These are phyloP conservation scores for Calephelis virginiensis DNA, from an alignment of 1,140 invertebrate species.

Conservation along the genomic window DNA sequence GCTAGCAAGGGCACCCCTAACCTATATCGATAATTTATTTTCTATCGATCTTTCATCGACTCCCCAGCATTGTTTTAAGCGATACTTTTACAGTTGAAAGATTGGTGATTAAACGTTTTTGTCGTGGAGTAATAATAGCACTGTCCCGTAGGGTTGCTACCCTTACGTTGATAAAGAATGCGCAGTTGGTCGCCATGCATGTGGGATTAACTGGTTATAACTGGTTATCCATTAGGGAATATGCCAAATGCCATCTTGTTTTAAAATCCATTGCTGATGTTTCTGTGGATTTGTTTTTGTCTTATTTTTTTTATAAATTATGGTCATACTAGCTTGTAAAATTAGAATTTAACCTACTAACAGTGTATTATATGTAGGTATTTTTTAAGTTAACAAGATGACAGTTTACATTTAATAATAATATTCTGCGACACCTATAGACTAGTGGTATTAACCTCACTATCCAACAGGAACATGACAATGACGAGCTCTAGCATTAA, in stretches of 20 bases:
- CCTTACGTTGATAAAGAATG: conserved; percentile 67
- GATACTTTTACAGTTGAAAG: conserved; percentile 53
- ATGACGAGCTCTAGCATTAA: too few relatives aligned
- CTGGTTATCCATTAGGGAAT: conserved; percentile 47
- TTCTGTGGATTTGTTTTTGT: not conserved
- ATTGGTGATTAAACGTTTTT: conserved; percentile 52
- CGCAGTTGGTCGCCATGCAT: conserved; percentile 60
- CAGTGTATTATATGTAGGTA: too few relatives aligned
- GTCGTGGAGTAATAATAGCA: conserved; percentile 67
- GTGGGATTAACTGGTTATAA: conserved; percentile 59
- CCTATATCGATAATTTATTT: conserved; percentile 19
- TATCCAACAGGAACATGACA: not conserved
- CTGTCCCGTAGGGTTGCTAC: conserved; percentile 65
- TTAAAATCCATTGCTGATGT: not conserved
- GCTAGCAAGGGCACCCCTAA: conserved; percentile 35
- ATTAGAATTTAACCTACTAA: too few relatives aligned
- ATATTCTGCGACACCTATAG: too few relatives aligned
- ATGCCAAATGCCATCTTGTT: conserved; percentile 15
- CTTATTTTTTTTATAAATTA: too few relatives aligned
- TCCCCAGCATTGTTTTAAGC: conserved; percentile 68
- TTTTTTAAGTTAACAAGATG: too few relatives aligned
- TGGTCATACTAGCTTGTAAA: too few relatives aligned
- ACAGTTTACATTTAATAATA: too few relatives aligned
- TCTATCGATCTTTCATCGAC: conserved; percentile 28
- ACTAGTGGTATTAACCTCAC: too few relatives aligned